phyloP scores from a whole-genome alignment of 2,113 vertebrate genomes.

The Turdus rufiventris region DNA sequence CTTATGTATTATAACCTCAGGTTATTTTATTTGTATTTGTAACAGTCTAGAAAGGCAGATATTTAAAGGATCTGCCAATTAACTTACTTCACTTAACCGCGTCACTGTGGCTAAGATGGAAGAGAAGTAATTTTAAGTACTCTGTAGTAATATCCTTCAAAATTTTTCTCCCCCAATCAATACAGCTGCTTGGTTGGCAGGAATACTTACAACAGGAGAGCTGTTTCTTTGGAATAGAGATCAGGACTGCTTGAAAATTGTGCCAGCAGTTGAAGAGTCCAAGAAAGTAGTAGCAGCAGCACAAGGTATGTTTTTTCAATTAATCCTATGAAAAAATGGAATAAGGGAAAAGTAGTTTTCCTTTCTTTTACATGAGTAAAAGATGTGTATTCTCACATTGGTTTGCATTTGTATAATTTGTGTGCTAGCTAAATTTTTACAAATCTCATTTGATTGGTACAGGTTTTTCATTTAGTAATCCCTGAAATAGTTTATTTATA shows the following conservation, averaged over 20 bases:
- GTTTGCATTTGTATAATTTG: not conserved
- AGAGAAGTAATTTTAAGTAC: not conserved
- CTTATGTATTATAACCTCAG: not conserved
- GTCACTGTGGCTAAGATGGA: not conserved
- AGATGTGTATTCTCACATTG: not conserved
- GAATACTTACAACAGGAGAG: slow-evolving; percentile 83
- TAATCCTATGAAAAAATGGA: not conserved
- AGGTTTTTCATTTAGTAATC: not conserved
- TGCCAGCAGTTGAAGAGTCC: slow-evolving; percentile 73
- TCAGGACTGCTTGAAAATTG: slow-evolving; percentile 80
- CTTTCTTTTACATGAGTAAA: not conserved
- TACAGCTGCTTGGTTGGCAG: slow-evolving; percentile 87
- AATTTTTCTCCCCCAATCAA: not conserved
- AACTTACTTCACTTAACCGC: not conserved
- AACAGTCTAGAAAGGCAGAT: not conserved
- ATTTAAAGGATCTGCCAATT: not conserved
- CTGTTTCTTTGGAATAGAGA: slow-evolving; percentile 95
- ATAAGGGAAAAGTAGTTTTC: not conserved
- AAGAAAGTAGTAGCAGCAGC: slow-evolving; percentile 63
- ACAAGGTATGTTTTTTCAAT: slow-evolving; percentile 67
- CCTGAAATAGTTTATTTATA: not conserved
- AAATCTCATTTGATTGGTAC: not conserved
- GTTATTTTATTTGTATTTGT: not conserved
- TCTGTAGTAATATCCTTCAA: not conserved
- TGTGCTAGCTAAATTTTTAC: not conserved